Conservation (phyloP, 2,888 invertebrate species). For the Caenorhabditis sp. region DNA sequence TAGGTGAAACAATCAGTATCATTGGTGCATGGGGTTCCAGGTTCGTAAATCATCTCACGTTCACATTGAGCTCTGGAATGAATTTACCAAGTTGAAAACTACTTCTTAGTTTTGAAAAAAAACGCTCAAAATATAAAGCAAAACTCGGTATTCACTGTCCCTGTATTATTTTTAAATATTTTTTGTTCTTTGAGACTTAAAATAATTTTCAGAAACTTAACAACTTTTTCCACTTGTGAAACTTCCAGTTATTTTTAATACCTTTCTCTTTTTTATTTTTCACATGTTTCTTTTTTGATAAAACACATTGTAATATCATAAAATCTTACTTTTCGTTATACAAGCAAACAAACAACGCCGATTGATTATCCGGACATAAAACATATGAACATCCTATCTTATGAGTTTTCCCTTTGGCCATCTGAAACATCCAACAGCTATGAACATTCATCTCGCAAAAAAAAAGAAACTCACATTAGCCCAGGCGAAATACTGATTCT, state of each 20-base stretch:
- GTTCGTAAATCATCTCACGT: constrained; percentile 50
- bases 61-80: constrained; percentile 8
- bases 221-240: too few species aligned
- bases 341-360: constrained; percentile 45
- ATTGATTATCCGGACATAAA: constrained; percentile 30
- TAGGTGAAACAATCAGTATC: constrained; percentile 51
- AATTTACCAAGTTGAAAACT: not conserved
- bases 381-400: constrained; percentile 46
- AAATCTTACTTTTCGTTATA: constrained; percentile 45
- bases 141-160: too few species aligned
- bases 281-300: not conserved
- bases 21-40: constrained; percentile 41
- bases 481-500: constrained; percentile 42
- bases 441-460: not conserved
- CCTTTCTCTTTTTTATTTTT: not conserved
- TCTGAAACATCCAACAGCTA: constrained; percentile 23
- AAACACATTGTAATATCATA: not conserved
- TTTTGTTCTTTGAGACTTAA: not conserved
- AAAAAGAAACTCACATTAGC: constrained; percentile 33
- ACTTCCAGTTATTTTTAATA: too few species aligned
- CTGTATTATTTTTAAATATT: too few species aligned
- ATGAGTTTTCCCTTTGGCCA: constrained; percentile 54
- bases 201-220: too few species aligned
- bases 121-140: too few species aligned
- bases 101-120: too few species aligned